Percentiles rank a stretch among this genome's conserved stretches.
These are phyloP conservation scores for Mellilla xanthometata DNA, from an alignment of 2,888 invertebrate genomes.

Conservation along the genomic window DNA sequence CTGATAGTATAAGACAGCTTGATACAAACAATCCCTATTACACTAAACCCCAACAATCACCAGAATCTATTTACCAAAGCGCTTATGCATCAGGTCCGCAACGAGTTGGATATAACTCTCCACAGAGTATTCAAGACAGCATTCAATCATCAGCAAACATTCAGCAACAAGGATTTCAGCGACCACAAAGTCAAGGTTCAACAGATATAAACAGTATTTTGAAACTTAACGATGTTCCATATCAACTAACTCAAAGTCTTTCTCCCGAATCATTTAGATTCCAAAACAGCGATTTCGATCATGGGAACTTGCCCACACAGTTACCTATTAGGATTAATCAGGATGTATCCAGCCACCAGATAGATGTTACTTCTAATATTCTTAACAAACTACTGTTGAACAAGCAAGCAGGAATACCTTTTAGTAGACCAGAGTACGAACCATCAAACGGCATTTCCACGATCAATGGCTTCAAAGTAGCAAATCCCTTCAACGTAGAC, in stretches of 20 bases:
- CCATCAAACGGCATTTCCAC: slow-evolving; percentile 54
- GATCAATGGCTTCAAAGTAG: slow-evolving; percentile 76
- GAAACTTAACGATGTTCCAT: slow-evolving; percentile 69
- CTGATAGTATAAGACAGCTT: slow-evolving; percentile 50
- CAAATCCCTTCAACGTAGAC: slow-evolving; percentile 78
- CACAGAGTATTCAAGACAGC: slow-evolving; percentile 51
- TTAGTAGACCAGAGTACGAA: slow-evolving; percentile 62
- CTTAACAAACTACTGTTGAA: slow-evolving; percentile 59
- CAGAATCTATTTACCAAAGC: slow-evolving; percentile 46
- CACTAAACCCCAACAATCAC: slow-evolving; percentile 47
- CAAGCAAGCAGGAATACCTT: slow-evolving; percentile 49
- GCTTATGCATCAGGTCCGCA: slow-evolving; percentile 46
- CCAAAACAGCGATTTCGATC: slow-evolving; percentile 60
- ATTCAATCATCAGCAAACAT: slow-evolving; percentile 48
- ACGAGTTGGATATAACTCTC: slow-evolving; percentile 45
- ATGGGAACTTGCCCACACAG: slow-evolving; percentile 54
- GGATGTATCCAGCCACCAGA: slow-evolving; percentile 69
- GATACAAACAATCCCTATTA: slow-evolving; percentile 51
- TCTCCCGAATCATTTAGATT: slow-evolving; percentile 51
- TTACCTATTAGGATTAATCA: slow-evolving; percentile 68
- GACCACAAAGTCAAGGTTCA: slow-evolving; percentile 46
- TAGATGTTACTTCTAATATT: slow-evolving; percentile 64
- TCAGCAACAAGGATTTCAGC: slow-evolving; percentile 49
- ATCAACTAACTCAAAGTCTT: slow-evolving; percentile 59
- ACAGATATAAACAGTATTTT: slow-evolving; percentile 57